These are phyloP conservation scores for Xanthia icteritia DNA, from an alignment of 2,888 invertebrate genomes.

Conservation along the genomic window DNA sequence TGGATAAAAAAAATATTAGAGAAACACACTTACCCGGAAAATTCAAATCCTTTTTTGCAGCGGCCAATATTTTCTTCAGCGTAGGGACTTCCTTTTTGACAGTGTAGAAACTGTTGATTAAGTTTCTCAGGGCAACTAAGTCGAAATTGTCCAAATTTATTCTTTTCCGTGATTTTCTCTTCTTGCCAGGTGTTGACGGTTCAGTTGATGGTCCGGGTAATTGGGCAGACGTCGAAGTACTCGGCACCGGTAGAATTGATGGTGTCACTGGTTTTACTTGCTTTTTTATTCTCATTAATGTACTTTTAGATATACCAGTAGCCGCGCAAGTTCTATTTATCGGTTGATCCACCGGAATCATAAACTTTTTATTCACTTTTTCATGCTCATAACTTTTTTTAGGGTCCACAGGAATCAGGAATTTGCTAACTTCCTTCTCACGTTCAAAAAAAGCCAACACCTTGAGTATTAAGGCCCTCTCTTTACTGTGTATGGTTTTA, in stretches of 20 bases:
- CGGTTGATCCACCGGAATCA: no score
- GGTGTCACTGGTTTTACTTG: conserved; percentile 15
- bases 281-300: no score
- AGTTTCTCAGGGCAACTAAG: conserved; percentile 18
- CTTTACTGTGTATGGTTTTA: conserved; percentile 27
- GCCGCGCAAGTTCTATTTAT: not conserved
- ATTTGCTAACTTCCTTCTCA: conserved; percentile 38
- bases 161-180: not conserved
- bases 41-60: conserved; percentile 3
- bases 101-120: conserved; percentile 42
- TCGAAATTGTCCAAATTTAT: conserved; percentile 17
- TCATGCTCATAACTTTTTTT: conserved; percentile 7
- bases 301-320: no score
- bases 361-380: conserved; percentile 13
- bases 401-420: conserved; percentile 12
- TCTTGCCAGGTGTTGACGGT: conserved; percentile 21
- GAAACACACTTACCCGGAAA: conserved; percentile 4
- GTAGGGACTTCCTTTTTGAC: conserved; percentile 36
- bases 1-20: conserved; percentile 1
- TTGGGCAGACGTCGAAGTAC: conserved; percentile 19
- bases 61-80: conserved; percentile 43
- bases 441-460: conserved; percentile 43
- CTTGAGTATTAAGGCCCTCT: conserved; percentile 39
- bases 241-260: conserved; percentile 13
- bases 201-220: conserved; percentile 24